Percentiles rank a stretch among this genome's conserved stretches.
Conservation (phyloP, 2,113 vertebrate genomes). For the Bubo bubo region DNA sequence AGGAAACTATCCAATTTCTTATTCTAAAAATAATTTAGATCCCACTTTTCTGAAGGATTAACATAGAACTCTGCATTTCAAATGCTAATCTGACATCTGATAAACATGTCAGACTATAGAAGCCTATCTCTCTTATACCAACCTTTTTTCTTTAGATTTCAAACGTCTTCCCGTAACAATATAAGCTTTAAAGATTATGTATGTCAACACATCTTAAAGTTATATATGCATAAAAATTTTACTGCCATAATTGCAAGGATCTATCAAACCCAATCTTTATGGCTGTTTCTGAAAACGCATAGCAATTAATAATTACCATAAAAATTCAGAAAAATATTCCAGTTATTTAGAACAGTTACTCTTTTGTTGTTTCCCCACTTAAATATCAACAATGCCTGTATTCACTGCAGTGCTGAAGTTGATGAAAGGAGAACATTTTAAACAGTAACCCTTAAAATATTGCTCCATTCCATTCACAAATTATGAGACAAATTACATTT, state of each 20-base stretch:
- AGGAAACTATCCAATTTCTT: neutral
- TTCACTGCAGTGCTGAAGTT: constrained; percentile 45
- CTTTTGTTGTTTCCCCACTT: constrained; percentile 36
- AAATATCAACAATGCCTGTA: constrained; percentile 58
- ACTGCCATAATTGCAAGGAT: neutral
- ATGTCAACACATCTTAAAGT: neutral
- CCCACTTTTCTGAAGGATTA: neutral
- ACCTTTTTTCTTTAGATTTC: neutral
- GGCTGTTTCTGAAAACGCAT: constrained; percentile 2
- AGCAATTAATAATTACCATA: constrained; percentile 60
- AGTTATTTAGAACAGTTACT: constrained; percentile 57
- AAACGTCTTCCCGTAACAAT: neutral
- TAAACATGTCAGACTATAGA: fast-evolving
- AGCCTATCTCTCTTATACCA: neutral
- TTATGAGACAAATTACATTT: neutral
- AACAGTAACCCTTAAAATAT: constrained; percentile 29
- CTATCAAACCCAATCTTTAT: neutral
- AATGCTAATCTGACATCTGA: neutral
- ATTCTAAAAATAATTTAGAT: neutral
- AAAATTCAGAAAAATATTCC: constrained; percentile 65
- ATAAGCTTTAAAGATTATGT: neutral
- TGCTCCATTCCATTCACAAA: constrained; percentile 29
- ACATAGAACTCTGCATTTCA: neutral
- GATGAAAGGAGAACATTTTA: constrained; percentile 46
- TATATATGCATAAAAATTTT: neutral